Percentiles rank a stretch among this genome's conserved stretches.
Evolutionary conservation across 1,140 invertebrate genomes (phyloP).

Genomic region (Penaeus vannamei): DNA sequence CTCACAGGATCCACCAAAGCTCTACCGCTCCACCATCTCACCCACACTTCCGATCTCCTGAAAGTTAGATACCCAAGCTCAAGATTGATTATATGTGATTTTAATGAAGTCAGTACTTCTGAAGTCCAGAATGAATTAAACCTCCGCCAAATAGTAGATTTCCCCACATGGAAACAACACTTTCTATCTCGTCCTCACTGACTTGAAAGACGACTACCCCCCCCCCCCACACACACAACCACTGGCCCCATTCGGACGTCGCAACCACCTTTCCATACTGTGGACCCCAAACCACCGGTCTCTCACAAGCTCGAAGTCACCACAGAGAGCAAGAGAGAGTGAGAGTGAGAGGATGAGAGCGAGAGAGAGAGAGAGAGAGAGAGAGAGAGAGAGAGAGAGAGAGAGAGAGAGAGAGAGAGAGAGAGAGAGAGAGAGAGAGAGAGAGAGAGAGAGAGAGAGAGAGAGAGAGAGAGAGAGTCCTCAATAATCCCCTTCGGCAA

Average conservation of each 20-base stretch:
- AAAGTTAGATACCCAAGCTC: too few species aligned
- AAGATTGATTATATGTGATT: neutral
- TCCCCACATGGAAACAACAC: neutral
- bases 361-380: too few species aligned
- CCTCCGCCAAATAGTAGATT: neutral
- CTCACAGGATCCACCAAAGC: neutral
- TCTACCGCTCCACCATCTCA: neutral
- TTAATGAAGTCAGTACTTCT: neutral
- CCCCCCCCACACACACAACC: neutral
- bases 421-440: too few species aligned
- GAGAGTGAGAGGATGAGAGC: too few species aligned
- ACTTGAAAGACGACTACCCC: neutral
- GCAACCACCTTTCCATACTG: neutral
- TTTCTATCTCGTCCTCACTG: neutral
- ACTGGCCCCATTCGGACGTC: neutral
- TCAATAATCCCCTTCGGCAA: neutral
- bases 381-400: too few species aligned
- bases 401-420: too few species aligned
- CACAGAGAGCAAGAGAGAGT: too few species aligned
- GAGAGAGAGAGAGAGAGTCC: too few species aligned
- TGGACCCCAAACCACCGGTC: neutral
- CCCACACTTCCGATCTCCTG: slow-evolving; percentile 4
- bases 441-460: too few species aligned
- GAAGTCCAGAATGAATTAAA: neutral
- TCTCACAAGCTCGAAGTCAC: neutral